A percentile compares a stretch with the other conserved stretches of the same genome.
Conservation (phyloP, 1,140 invertebrate species). For the Scaptomyza montana region DNA sequence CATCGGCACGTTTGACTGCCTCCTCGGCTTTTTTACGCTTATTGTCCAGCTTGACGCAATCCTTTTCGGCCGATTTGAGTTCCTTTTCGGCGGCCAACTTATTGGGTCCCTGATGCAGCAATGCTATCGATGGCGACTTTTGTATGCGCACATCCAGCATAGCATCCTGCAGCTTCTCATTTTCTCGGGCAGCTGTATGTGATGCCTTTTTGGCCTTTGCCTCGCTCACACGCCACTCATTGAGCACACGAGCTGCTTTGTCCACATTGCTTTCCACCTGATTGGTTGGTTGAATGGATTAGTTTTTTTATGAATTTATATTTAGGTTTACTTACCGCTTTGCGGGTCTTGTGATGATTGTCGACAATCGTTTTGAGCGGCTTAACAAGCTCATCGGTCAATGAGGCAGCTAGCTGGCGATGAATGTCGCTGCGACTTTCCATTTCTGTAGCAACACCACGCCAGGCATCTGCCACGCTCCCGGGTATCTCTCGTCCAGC, state of each 20-base stretch:
- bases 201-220: slow-evolving; percentile 94
- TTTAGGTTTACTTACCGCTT: slow-evolving; percentile 85
- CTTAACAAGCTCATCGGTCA: slow-evolving; percentile 95
- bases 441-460: slow-evolving; percentile 94
- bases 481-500: slow-evolving; percentile 91
- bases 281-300: no score
- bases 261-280: slow-evolving; percentile 93
- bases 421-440: slow-evolving; percentile 95
- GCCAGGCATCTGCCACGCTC: slow-evolving; percentile 94
- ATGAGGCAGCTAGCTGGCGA: slow-evolving; percentile 89
- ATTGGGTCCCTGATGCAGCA: slow-evolving; percentile 83
- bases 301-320: no score
- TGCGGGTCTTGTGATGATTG: slow-evolving; percentile 90
- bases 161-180: slow-evolving; percentile 94
- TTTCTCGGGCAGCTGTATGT: slow-evolving; percentile 92
- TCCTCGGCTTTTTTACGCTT: slow-evolving; percentile 96
- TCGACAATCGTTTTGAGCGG: slow-evolving; percentile 90
- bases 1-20: slow-evolving; percentile 94
- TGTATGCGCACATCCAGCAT: slow-evolving; percentile 85
- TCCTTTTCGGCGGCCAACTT: slow-evolving; percentile 81
- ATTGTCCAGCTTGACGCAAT: slow-evolving; percentile 90
- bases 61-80: slow-evolving; percentile 84
- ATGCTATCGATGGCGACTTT: slow-evolving; percentile 84
- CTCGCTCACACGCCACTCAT: slow-evolving; percentile 93
- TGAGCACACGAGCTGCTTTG: slow-evolving; percentile 91